Evolutionary conservation across 2,113 vertebrate genomes (phyloP).

Genomic region (Ameiurus melas): DNA sequence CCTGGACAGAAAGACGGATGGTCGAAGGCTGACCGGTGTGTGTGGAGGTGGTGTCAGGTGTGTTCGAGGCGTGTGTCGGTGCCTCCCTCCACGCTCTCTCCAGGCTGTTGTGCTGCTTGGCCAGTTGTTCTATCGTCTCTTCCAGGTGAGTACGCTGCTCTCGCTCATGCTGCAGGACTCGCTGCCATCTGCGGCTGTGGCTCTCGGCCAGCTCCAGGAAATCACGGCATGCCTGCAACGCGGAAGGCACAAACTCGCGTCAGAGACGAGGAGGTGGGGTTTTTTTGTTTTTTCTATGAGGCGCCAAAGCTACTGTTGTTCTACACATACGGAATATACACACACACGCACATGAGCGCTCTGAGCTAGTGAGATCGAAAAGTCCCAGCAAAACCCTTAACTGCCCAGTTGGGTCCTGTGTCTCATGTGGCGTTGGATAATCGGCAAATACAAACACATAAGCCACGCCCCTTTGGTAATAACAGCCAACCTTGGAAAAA

Average conservation of each 20-base stretch:
- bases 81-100: conserved; percentile 90
- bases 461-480: not conserved
- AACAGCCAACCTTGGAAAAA: not conserved
- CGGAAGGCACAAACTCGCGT: not conserved
- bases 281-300: too few species aligned
- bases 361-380: not conserved
- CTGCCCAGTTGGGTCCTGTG: not conserved
- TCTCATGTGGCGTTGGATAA: not conserved
- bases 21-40: conserved; percentile 76
- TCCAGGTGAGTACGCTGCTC: conserved; percentile 92
- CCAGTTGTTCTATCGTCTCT: conserved; percentile 96
- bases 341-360: not conserved
- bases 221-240: conserved; percentile 90
- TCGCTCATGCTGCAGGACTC: conserved; percentile 92
- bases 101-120: conserved; percentile 98
- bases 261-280: not conserved
- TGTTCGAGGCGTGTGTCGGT: conserved; percentile 72
- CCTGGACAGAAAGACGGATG: not conserved
- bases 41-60: conserved; percentile 64
- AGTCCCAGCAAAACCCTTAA: not conserved
- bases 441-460: not conserved
- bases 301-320: too few species aligned
- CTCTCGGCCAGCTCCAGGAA: conserved; percentile 92
- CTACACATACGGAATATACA: not conserved
- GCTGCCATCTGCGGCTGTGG: conserved; percentile 95